Percentiles rank a stretch among this genome's conserved stretches.
phyloP scores from a whole-genome alignment of 2,888 invertebrate genomes.

The Prosopocoilus inquinatus region DNA sequence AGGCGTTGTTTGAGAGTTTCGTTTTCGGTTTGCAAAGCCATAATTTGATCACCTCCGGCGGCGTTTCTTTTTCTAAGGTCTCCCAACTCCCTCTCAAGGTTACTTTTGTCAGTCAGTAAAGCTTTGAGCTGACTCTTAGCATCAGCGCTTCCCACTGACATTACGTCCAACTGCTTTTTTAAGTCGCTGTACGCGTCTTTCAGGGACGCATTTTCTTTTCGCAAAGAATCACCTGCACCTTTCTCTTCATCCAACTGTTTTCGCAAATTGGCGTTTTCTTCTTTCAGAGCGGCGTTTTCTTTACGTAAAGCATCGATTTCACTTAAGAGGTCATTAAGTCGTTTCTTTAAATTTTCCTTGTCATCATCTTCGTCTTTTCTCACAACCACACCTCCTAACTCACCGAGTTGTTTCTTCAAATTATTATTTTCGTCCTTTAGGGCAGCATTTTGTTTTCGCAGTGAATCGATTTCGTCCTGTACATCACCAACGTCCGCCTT shows the following conservation, averaged over 20 bases:
- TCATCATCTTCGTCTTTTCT: no score
- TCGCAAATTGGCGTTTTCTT: slow-evolving; percentile 7
- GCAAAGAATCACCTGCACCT: neutral
- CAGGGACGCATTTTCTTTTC: neutral
- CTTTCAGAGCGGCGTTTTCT: slow-evolving; percentile 9
- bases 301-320: slow-evolving; percentile 13
- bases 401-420: neutral
- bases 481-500: neutral
- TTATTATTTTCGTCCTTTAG: neutral
- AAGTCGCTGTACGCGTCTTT: slow-evolving; percentile 1
- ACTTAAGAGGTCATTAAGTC: neutral
- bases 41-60: neutral
- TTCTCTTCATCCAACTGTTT: slow-evolving; percentile 2
- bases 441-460: slow-evolving; percentile 12
- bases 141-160: no score
- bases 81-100: slow-evolving; percentile 1
- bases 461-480: slow-evolving; percentile 18
- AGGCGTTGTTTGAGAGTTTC: slow-evolving; percentile 9
- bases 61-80: neutral
- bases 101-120: neutral
- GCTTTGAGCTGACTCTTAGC: no score
- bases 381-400: neutral
- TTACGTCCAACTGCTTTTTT: slow-evolving; percentile 6
- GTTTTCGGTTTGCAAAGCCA: slow-evolving; percentile 8
- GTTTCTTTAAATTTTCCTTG: no score